Base-by-base conservation (phyloP, 2,113 vertebrate genomes). In the Ursus arctos region DNA sequence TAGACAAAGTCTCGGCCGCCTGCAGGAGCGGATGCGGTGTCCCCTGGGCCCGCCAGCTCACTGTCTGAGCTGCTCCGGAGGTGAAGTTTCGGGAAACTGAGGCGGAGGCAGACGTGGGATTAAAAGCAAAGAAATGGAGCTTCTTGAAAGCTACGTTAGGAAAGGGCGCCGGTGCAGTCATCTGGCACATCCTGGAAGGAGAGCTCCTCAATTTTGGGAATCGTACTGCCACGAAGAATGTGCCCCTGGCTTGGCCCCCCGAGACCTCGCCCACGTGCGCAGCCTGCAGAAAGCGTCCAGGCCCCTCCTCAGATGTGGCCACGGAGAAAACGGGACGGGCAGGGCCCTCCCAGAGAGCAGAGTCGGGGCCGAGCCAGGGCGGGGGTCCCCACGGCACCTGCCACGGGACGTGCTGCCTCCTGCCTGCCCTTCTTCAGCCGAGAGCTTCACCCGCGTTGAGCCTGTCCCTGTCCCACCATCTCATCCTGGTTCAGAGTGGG, bases 371-470 rank as follows among this genome's bases (percentile, higher is more conserved):
- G 0, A 33, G 59, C 43, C 43, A 12, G 63, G 72, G 21, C 15
- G 24, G 40, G 31, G 33, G 14, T 6, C 65, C 24, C 49, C 11
- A 19, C 0, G 1, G 49, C 1, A 4, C 11, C 15, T 3, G 55
- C 43, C 36, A 4, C 2, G 10, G 33, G 31, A 18, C 3, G 8
- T 33, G 65, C 57, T 61, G 7, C 15, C 16, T n/a, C 57, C n/a
- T 51, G 22, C n/a, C 28, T 74, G 51, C 47, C 22, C 59, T 28
- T 36, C 7, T 26, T 31, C 57, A 53, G n/a, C 8, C 31, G 59
- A 36, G 31, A 84, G 33, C 18, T 21, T 14, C 6, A 6, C 57
- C 55, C 21, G 4, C 12, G 4, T 10, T 51, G 31, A 40, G 28
- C 43, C 59, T 22, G 24, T 43, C 26, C 1, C 16, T 43, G 3